Percentiles rank a stretch among this genome's conserved stretches.
These are phyloP conservation scores for Caenorhabditis auriculariae DNA, from an alignment of 2,888 invertebrate genomes.

Conservation along the genomic window DNA sequence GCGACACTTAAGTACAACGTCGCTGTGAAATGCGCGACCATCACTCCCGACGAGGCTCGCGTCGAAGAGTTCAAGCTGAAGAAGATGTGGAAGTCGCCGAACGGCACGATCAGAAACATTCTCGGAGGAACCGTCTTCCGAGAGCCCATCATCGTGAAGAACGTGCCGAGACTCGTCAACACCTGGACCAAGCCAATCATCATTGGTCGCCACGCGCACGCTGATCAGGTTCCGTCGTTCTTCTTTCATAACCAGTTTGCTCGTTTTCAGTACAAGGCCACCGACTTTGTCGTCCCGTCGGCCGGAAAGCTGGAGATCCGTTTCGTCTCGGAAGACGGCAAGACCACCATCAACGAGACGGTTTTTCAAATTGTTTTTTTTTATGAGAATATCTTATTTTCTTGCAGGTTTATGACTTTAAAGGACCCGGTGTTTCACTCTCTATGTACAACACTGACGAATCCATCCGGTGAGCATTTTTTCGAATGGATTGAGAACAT, in stretches of 20 bases:
- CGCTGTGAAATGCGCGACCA: constrained; percentile 96
- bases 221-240: constrained; percentile 75
- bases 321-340: constrained; percentile 70
- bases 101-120: constrained; percentile 70
- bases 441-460: constrained; percentile 94
- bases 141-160: constrained; percentile 69
- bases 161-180: constrained; percentile 90
- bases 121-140: constrained; percentile 70
- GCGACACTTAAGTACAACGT: constrained; percentile 96
- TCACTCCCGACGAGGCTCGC: constrained; percentile 94
- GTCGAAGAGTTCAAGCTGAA: constrained; percentile 75
- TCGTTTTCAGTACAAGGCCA: constrained; percentile 83
- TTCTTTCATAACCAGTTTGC: too few species aligned
- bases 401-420: constrained; percentile 4
- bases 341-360: constrained; percentile 49
- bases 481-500: too few species aligned
- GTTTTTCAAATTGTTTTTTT: constrained; percentile 13
- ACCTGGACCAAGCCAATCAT: constrained; percentile 95
- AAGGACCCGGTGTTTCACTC: constrained; percentile 78
- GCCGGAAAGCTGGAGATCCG: constrained; percentile 83
- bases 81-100: constrained; percentile 71
- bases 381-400: background rate
- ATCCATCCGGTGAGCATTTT: constrained; percentile 66
- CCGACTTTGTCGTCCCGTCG: constrained; percentile 90
- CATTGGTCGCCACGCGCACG: constrained; percentile 87